Percentiles rank a stretch among this genome's conserved stretches.
These are phyloP conservation scores for Aphrocallistes beatrix DNA, from an alignment of 37 sponge, comb jelly and placozoan species.

Conservation along the genomic window DNA sequence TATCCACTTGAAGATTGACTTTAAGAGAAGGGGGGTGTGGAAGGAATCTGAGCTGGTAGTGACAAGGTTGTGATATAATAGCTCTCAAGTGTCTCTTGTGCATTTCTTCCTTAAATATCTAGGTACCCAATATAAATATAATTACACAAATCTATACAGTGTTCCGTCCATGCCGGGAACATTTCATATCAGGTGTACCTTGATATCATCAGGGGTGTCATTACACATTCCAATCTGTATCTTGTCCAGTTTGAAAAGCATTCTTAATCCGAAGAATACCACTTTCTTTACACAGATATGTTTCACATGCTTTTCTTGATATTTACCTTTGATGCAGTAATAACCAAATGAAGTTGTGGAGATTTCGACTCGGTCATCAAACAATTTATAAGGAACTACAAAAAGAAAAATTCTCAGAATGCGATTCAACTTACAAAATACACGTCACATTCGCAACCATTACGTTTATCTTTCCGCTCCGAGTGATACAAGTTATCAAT, in stretches of 20 bases:
- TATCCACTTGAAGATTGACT: not conserved
- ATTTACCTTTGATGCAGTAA: not conserved
- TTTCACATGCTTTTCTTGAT: not conserved
- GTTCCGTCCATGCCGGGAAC: too few species aligned
- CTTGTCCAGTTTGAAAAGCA: not conserved
- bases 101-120: constrained; percentile 2
- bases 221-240: not conserved
- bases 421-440: not conserved
- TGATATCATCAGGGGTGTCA: constrained; percentile 16
- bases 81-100: not conserved
- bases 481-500: not conserved
- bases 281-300: not conserved
- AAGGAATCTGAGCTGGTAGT: not conserved
- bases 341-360: not conserved
- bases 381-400: not conserved
- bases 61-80: not conserved
- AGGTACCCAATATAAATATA: too few species aligned
- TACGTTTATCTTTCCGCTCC: not conserved
- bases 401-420: not conserved
- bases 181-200: too few species aligned
- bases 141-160: too few species aligned
- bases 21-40: not conserved
- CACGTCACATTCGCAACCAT: not conserved
- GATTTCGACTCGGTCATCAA: not conserved
- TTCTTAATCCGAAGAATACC: not conserved